Base-by-base conservation (phyloP, 2,888 invertebrate species). In the Lobophora halterata region DNA sequence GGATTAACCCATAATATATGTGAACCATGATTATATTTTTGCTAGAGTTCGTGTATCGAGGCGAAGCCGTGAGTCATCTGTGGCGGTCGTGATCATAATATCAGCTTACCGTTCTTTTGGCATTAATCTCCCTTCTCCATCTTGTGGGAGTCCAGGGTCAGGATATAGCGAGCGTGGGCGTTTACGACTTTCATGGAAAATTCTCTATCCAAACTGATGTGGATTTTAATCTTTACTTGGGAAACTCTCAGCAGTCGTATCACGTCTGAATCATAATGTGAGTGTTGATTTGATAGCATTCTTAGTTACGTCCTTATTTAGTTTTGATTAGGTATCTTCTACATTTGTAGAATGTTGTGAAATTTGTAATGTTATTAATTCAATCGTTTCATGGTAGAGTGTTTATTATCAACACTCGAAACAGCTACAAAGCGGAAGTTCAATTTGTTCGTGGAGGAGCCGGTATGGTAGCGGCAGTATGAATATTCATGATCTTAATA, bases 61-160 rank as follows among this genome's bases (percentile, higher is more conserved):
- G 29, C 24, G 19, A 35, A 23, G 10, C 39, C 29, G 25, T 26
- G 41, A 42, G 36, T 42, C 26, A 37, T 37, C 35, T 20, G 33
- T 20, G 44, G 31, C 30, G 28, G 30, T 48, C 9, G 11, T 16
- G 14, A 20, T 37, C 11, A 38, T 38, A 42, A 40, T 34, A 36
- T 39, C 40, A 27, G 37, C 46, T 48, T 46, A 44, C 32, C 33
- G 61, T 59, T 62, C 61, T 65, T 68, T 65, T 66, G 65, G 55
- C 61, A 65, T 66, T 67, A 60, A 61, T n/a, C n/a, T n/a, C n/a
- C n/a, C n/a, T 65, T 66, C 60, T 59, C 37, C 53, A 58, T 55
- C 55, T 48, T 55, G 67, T 68, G 65, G 66, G 66, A 57, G 66
- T 62, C 58, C 44, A 53, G 33, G 36, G 46, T 29, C 46, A 50